Evolutionary conservation across 2,113 vertebrate species (phyloP).

Genomic region (Corythornis cristatus): DNA sequence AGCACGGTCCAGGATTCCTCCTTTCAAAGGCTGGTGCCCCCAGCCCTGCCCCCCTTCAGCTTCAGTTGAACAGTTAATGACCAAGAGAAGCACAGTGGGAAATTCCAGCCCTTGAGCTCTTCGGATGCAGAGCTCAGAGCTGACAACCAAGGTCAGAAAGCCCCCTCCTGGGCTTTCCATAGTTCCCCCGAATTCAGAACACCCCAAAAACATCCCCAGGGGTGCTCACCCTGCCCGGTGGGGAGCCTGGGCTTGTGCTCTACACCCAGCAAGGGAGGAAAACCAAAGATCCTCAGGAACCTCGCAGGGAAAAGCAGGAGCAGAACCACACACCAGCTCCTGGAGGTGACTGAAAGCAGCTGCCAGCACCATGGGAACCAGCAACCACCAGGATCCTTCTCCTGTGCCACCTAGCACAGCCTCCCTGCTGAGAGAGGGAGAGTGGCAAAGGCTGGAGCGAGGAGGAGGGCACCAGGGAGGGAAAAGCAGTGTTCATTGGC

Average conservation of each 20-base stretch:
- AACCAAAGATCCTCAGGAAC: background rate
- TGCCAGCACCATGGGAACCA: background rate
- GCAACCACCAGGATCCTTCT: background rate
- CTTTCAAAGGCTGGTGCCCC: background rate
- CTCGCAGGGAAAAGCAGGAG: background rate
- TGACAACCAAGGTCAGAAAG: background rate
- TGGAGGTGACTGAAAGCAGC: background rate
- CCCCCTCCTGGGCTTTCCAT: background rate
- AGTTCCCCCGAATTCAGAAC: background rate
- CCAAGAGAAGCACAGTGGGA: background rate
- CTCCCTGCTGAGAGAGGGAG: background rate
- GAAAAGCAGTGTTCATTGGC: background rate
- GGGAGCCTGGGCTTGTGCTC: background rate
- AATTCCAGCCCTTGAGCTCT: conserved; percentile 4
- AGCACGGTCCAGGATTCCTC: background rate
- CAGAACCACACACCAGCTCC: background rate
- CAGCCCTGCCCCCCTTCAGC: background rate
- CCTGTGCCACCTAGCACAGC: background rate
- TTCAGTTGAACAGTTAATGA: conserved; percentile 32
- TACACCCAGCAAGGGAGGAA: background rate
- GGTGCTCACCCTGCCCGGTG: fast-evolving
- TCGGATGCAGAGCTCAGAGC: background rate
- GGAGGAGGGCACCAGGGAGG: background rate
- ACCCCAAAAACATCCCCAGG: background rate
- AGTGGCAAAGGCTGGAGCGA: background rate